Conservation (phyloP, 2,113 vertebrate species). For the Tapirus terrestris region DNA sequence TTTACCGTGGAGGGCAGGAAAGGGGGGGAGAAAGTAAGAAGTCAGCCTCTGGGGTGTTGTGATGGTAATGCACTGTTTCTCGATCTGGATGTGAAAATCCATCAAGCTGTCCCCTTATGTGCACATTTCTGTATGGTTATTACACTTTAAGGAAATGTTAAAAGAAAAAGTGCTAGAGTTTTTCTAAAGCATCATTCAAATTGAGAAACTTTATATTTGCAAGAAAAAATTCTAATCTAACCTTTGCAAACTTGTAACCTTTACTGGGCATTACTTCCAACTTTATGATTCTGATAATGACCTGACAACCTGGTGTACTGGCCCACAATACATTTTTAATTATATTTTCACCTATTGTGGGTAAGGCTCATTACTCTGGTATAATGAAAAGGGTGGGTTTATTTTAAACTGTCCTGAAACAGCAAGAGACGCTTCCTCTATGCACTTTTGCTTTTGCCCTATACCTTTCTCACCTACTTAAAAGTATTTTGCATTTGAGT, state of each 20-base stretch:
- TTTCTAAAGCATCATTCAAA: background rate
- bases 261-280: constrained; percentile 51
- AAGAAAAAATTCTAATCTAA: constrained; percentile 34
- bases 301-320: constrained; percentile 58
- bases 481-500: background rate
- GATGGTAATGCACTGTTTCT: background rate
- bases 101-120: background rate
- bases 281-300: constrained; percentile 70
- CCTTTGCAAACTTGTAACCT: constrained; percentile 64
- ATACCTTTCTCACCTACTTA: background rate
- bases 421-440: background rate
- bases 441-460: background rate
- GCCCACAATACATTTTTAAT: constrained; percentile 55
- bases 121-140: background rate
- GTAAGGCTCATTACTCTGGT: constrained; percentile 56
- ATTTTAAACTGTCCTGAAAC: constrained; percentile 49
- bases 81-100: background rate
- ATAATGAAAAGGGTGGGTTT: constrained; percentile 70
- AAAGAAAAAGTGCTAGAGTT: background rate
- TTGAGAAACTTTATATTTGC: background rate
- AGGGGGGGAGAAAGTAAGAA: background rate
- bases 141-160: background rate
- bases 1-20: background rate
- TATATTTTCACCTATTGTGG: constrained; percentile 35
- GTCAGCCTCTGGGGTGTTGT: background rate